Conservation (phyloP, 2,888 invertebrate genomes). For the Adineta ricciae region DNA sequence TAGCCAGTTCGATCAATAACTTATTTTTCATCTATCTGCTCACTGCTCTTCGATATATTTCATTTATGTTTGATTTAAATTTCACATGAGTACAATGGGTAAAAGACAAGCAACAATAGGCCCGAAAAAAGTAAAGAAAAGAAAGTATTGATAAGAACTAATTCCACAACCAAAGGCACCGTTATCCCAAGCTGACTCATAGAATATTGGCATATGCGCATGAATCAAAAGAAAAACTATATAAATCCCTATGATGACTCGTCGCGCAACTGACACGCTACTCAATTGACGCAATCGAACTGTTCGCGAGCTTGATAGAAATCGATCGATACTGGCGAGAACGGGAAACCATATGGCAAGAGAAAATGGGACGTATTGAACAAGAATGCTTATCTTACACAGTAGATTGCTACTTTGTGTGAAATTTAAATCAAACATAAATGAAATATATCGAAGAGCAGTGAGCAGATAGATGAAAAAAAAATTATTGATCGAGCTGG, state of each 20-base stretch:
- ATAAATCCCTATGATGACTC: neutral
- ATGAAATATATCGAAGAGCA: neutral
- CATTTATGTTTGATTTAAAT: neutral
- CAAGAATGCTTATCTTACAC: neutral
- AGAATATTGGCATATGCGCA: neutral
- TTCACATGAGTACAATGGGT: neutral
- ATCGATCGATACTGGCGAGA: neutral
- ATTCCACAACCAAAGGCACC: too few species aligned
- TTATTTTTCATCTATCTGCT: neutral
- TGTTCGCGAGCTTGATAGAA: neutral
- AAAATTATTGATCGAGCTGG: neutral
- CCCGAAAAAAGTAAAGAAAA: too few species aligned
- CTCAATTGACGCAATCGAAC: neutral
- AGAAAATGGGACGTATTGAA: neutral
- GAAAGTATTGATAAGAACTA: too few species aligned
- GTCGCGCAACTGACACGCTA: neutral
- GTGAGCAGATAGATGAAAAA: neutral
- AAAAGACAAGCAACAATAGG: neutral
- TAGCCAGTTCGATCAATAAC: neutral
- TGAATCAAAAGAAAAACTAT: neutral
- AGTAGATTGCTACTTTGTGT: neutral
- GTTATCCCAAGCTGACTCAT: too few species aligned
- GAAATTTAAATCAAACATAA: neutral
- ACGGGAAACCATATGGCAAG: neutral
- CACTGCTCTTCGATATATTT: neutral